Evolutionary conservation across 2,888 invertebrate genomes (phyloP), one percentile per base, ranked within the genome.

Genomic region (Ormyrus rosae): DNA sequence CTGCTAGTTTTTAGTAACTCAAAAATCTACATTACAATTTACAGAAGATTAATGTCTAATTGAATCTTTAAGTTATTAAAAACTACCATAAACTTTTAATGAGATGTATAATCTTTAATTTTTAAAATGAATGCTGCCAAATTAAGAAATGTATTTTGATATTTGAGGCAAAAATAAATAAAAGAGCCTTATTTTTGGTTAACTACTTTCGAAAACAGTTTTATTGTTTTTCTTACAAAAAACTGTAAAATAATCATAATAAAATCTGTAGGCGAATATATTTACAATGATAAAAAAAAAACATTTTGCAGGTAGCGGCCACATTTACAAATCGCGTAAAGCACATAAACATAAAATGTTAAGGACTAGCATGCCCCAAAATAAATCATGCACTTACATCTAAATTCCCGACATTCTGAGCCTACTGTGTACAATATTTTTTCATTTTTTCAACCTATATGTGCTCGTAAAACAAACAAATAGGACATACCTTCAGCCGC

Each of bases 301-400:
- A 72, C 19, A 81, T 72, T 13, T 65, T 74, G 78, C 77, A 19
- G 13, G 19, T 74, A 78, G 78, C 81, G 60, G 46, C 34, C 74
- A 78, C 67, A 78, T 76, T 73, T 64, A 72, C 60, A 68, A 78
- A 81, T 78, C 72, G 72, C 73, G 48, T 55, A 19, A 82, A 82
- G 77, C 79, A 82, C 73, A 79, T 79, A 63, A 5, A 72, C 34
- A 13, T 68, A 61, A 74, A 79, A 76, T 72, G 68, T 75, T 79
- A 81, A 79, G 75, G 74, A 78, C 78, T 78, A 78, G 78, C 81
- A 78, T 78, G 78, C 81, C 78, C 81, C 61, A 65, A 67, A 81
- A 48, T 77, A 79, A 61, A 79, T 69, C 82, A 82, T 82, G 82
- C 82, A 82, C 76, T 73, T 81, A 79, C 63, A 77, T 76, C n/a